Percentiles rank a stretch among this genome's conserved stretches.
phyloP scores from a whole-genome alignment of 2,797 vertebrate genomes.

The Enteromius mattozi region DNA sequence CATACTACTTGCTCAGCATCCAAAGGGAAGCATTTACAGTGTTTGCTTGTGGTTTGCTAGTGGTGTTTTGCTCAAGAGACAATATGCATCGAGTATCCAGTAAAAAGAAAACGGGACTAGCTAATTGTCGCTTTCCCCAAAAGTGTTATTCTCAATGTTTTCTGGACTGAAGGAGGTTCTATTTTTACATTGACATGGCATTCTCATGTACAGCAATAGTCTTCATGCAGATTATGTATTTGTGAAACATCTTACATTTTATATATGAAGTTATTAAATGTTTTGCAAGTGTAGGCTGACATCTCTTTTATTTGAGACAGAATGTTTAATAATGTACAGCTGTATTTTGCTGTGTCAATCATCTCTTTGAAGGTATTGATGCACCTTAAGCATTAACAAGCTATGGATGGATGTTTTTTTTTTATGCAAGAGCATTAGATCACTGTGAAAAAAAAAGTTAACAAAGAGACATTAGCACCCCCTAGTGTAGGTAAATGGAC shows the following conservation, averaged over 20 bases:
- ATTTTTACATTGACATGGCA: conserved; percentile 65
- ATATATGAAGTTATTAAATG: conserved; percentile 77
- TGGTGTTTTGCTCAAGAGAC: conserved; percentile 45
- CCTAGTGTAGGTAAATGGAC: not conserved
- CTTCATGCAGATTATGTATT: conserved; percentile 70
- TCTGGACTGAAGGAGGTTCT: conserved; percentile 58
- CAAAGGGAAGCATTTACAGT: conserved; percentile 24
- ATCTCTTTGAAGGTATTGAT: not conserved
- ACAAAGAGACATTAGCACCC: conserved; percentile 8
- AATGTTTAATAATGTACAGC: not conserved
- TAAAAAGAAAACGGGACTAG: conserved; percentile 22
- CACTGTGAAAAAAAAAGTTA: too few relatives aligned
- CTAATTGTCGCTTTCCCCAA: conserved; percentile 37
- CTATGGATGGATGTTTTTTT: too few relatives aligned
- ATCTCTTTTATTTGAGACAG: conserved; percentile 23
- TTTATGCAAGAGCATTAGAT: not conserved
- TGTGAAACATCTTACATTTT: conserved; percentile 75
- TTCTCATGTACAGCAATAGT: conserved; percentile 64
- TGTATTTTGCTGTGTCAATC: not conserved
- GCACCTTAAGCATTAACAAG: not conserved
- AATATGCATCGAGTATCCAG: conserved; percentile 14
- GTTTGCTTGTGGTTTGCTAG: conserved; percentile 31
- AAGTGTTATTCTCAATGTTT: conserved; percentile 56
- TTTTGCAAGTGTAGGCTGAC: conserved; percentile 69
- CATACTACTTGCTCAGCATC: conserved; percentile 23